Base-by-base conservation (phyloP, 2,113 vertebrate species). In the Nothobranchius furzeri region DNA sequence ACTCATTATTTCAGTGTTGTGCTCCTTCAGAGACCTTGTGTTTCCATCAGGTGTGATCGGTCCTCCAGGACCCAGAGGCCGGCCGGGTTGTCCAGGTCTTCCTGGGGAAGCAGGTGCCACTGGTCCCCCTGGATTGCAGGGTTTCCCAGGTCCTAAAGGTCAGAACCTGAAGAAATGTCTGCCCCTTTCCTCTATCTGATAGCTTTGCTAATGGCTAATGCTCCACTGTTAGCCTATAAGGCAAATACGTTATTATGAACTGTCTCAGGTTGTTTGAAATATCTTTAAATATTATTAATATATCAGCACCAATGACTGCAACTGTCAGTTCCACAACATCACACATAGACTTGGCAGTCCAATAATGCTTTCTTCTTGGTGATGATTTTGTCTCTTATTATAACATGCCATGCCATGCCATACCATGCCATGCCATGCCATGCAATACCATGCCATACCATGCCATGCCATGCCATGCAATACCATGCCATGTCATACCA, bases 41-140 rank as follows among this genome's bases (percentile, higher is more conserved):
- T 75, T 14, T 73, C 51, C 24, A 15, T 69, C 52, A 93, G 91
- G 91, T 70, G 85, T 89, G 24, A 14, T 50, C 0, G 92, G 91
- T n/a, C 90, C 92, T 4, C 36, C 54, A 9, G 92, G 92, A 52
- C 69, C 78, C 1, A 68, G 68, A 63, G 92, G 92, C 11, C 84
- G 49, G 1, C 35, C 74, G 1, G 92, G 92, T 45, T 4, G 4
- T 47, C 75, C 85, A 10, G 92, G 92, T 66, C 45, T 68, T 42
- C 55, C 43, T 5, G 92, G 92, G 45, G 36, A 43, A 42, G 43
- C 69, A 0, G 92, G 92, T 35, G 17, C 13, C 11, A 60, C 73
- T 37, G 91, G 91, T 46, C 65, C 64, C 15, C 64, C 73, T 2
- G 91, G 91, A 60, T 63, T 69, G 0, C 45, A 62, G 37, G 91